These are phyloP conservation scores for Forbesichthys papilliferus DNA, from an alignment of 2,113 vertebrate species.

Conservation along the genomic window DNA sequence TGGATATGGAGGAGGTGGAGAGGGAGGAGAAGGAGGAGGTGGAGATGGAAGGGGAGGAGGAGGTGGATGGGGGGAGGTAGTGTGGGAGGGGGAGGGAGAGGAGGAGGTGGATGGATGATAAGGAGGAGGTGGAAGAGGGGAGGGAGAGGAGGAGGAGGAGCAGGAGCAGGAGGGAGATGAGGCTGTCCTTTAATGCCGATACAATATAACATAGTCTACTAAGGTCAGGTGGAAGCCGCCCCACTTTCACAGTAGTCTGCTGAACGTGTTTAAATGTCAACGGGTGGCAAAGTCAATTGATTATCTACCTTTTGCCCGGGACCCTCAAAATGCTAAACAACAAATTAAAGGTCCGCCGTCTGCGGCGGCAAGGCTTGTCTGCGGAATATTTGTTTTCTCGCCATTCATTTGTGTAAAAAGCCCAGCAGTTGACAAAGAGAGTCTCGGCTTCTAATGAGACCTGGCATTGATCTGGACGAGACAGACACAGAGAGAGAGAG, in stretches of 20 bases:
- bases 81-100: too few species aligned
- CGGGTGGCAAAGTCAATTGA: constrained; percentile 72
- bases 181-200: constrained; percentile 64
- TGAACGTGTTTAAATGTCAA: constrained; percentile 75
- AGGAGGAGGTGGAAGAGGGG: too few species aligned
- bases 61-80: too few species aligned
- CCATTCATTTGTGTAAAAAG: constrained; percentile 69
- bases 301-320: constrained; percentile 69
- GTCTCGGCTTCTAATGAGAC: constrained; percentile 65
- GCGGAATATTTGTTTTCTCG: constrained; percentile 56
- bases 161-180: constrained; percentile 20
- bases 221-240: constrained; percentile 61
- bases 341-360: constrained; percentile 71
- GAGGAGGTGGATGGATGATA: too few species aligned
- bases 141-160: constrained; percentile 33
- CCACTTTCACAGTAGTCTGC: constrained; percentile 44
- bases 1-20: too few species aligned
- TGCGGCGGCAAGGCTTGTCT: constrained; percentile 43
- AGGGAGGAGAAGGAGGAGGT: too few species aligned
- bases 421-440: constrained; percentile 53
- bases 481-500: constrained; percentile 22
- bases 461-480: constrained; percentile 60
- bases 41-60: too few species aligned
- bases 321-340: constrained; percentile 75
- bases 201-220: constrained; percentile 59